Conservation (phyloP, 1,140 invertebrate species). For the Zophobas atratus region DNA sequence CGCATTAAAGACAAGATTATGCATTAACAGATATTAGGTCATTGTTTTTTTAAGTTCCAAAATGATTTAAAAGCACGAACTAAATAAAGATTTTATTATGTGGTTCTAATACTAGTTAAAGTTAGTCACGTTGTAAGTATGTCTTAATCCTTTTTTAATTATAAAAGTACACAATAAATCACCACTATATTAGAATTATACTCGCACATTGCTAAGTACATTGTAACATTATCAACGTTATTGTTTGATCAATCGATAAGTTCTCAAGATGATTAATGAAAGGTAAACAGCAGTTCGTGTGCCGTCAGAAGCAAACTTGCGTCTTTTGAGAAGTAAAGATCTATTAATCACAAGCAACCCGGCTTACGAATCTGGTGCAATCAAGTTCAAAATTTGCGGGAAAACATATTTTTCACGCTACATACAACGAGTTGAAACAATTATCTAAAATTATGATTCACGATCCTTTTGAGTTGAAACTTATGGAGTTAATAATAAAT, state of each 20-base stretch:
- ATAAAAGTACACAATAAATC: background rate
- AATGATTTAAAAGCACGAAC: no score
- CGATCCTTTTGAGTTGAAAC: background rate
- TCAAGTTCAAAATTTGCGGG: constrained; percentile 15
- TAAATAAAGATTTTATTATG: no score
- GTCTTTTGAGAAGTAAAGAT: constrained; percentile 51
- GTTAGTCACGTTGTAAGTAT: no score
- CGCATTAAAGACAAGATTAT: no score
- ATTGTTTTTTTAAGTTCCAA: no score
- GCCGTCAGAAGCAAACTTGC: constrained; percentile 58
- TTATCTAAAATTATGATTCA: no score
- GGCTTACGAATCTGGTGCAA: constrained; percentile 12
- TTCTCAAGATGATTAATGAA: constrained; percentile 56
- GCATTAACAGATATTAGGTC: no score
- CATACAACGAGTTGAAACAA: background rate
- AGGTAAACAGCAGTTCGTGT: constrained; percentile 58
- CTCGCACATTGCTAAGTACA: constrained; percentile 35
- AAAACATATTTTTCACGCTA: constrained; percentile 11
- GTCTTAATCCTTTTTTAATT: no score
- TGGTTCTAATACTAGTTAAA: no score
- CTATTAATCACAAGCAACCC: constrained; percentile 55
- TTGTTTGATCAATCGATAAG: constrained; percentile 50
- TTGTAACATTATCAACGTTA: constrained; percentile 28
- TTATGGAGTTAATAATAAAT: background rate
- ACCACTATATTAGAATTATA: constrained; percentile 18